phyloP scores from a whole-genome alignment of 2,113 vertebrate species.

The Polypterus senegalus region DNA sequence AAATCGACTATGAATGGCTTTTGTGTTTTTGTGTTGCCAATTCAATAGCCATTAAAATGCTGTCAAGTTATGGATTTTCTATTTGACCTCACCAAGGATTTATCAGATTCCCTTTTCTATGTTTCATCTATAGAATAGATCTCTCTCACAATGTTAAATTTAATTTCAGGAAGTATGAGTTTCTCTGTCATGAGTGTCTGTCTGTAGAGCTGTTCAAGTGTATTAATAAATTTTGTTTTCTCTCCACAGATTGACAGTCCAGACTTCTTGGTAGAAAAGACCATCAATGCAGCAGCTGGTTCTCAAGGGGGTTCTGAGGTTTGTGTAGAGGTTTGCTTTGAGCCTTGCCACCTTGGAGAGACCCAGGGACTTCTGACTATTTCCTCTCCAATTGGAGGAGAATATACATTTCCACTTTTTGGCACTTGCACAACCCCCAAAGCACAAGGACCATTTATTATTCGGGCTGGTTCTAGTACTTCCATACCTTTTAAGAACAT shows the following conservation, averaged over 20 bases:
- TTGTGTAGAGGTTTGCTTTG: conserved; percentile 57
- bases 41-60: too few species aligned
- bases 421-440: conserved; percentile 55
- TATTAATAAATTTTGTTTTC: background rate
- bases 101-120: too few species aligned
- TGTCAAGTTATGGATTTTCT: too few species aligned
- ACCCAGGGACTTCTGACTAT: conserved; percentile 46
- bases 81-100: too few species aligned
- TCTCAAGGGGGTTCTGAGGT: conserved; percentile 48
- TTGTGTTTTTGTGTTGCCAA: too few species aligned
- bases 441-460: conserved; percentile 61
- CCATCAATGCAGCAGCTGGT: conserved; percentile 32
- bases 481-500: conserved; percentile 76
- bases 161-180: too few species aligned
- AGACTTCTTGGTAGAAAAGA: conserved; percentile 57
- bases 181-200: too few species aligned
- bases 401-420: conserved; percentile 58
- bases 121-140: too few species aligned
- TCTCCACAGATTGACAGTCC: conserved; percentile 44
- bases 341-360: conserved; percentile 65
- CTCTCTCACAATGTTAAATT: too few species aligned
- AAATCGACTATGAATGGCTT: too few species aligned
- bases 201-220: too few species aligned
- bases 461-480: conserved; percentile 41
- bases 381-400: conserved; percentile 41